Conservation (phyloP, 2,888 invertebrate species). For the Acronicta psi region DNA sequence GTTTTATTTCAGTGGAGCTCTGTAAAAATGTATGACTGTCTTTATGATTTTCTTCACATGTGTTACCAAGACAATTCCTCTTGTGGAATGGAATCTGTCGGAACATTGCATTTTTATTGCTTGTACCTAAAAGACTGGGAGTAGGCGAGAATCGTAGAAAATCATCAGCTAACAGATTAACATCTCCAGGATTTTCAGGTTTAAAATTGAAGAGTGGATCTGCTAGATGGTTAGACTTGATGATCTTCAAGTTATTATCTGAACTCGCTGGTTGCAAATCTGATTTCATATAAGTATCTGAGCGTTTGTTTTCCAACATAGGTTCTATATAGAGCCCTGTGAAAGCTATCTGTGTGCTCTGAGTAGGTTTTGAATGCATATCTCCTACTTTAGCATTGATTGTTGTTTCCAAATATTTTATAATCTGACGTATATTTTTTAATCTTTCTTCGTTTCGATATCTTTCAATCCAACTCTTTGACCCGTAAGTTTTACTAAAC, state of each 20-base stretch:
- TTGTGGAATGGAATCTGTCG: conserved; percentile 65
- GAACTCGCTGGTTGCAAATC: conserved; percentile 64
- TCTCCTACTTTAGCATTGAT: conserved; percentile 84
- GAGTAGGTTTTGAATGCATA: conserved; percentile 67
- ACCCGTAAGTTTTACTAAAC: conserved; percentile 76
- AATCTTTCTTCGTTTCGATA: conserved; percentile 83
- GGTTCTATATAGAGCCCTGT: conserved; percentile 81
- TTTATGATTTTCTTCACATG: conserved; percentile 59
- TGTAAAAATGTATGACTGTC: conserved; percentile 38
- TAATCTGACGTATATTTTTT: conserved; percentile 81
- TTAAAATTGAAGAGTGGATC: conserved; percentile 92
- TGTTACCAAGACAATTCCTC: conserved; percentile 64
- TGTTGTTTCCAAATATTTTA: conserved; percentile 83
- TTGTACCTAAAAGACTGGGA: conserved; percentile 53
- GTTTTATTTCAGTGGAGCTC: conserved; percentile 50
- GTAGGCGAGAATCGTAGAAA: conserved; percentile 75
- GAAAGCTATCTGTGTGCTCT: conserved; percentile 75
- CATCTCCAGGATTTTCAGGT: conserved; percentile 92
- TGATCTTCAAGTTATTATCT: conserved; percentile 62
- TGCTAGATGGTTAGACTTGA: conserved; percentile 73
- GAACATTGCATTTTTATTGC: conserved; percentile 67
- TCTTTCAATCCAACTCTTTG: conserved; percentile 81
- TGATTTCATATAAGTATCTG: conserved; percentile 32
- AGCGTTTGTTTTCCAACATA: conserved; percentile 58
- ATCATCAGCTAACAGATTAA: conserved; percentile 91